Evolutionary conservation across 92 coral and sea anemone genomes (phyloP), one percentile per base, ranked within the genome.

Genomic region (Parazoanthus atlanticus): DNA sequence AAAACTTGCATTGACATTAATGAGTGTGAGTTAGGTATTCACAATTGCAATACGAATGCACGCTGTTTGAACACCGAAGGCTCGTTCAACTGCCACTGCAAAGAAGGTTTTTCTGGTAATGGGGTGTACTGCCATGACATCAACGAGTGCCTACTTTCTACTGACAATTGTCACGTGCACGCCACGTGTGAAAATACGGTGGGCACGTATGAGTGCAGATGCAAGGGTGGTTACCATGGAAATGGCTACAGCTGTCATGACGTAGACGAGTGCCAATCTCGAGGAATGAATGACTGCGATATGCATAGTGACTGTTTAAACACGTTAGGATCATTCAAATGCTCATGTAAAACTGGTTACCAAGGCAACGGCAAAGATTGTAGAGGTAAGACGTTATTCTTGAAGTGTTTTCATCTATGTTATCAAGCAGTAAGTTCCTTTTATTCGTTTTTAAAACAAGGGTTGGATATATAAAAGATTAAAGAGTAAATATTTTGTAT

Each of bases 101-200:
- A 61, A 43, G 36, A 52, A 28, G 95, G 93, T 10, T 93, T 47
- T 40, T 36, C 34, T 21, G 87, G 90, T 19, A 32, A 82, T 75
- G 91, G 88, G 31, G 10, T n/a, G 3, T 58, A 12, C 1, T 89
- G 91, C 17, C 9, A 32, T 52, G 91, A 89, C 73, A 74, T 89
- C 7, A 72, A 89, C 52, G 91, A 89, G 72, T 89, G 91, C 40
- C 46, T 33, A 5, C 47, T 2, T 38, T 12, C 47, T 64, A n/a
- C 34, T 13, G 3, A 73, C 33, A 23, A 21, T 26, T 82, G 88
- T 47, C 40, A 74, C 67, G 54, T 36, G 52, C 47, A 82, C 38
- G 52, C 79, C 19, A 52, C 43, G 10, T 89, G 91, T 61, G 46
- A 8, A 32, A 89, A 89, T 80, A 89, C 88, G 2, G 46, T 29